Percentiles rank a stretch among this genome's conserved stretches.
Evolutionary conservation across 2,113 vertebrate species (phyloP).

Genomic region (Phoenicopterus ruber): DNA sequence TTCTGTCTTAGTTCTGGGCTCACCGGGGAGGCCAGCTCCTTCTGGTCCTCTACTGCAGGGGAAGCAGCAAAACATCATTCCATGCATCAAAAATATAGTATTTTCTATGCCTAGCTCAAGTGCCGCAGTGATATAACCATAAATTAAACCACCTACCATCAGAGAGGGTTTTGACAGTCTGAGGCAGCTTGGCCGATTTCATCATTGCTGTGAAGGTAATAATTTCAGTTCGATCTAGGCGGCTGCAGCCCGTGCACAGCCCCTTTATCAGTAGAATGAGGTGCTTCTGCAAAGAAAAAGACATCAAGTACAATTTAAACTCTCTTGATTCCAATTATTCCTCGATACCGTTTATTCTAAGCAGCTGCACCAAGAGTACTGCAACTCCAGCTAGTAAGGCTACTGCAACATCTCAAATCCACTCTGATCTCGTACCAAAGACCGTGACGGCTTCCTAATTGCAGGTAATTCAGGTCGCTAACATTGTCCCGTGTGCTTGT

Average conservation of each 20-base stretch:
- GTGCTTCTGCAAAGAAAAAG: conserved; percentile 83
- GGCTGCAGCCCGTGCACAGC: conserved; percentile 95
- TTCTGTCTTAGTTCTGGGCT: conserved; percentile 94
- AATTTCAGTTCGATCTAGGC: conserved; percentile 95
- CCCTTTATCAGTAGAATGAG: conserved; percentile 98
- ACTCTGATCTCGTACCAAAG: neutral
- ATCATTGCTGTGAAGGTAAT: conserved; percentile 99
- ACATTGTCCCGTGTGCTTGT: neutral
- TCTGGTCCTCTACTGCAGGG: conserved; percentile 93
- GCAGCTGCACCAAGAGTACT: neutral
- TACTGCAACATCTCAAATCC: neutral
- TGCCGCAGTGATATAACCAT: neutral
- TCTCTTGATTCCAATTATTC: neutral
- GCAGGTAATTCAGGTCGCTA: neutral
- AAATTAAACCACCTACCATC: conserved; percentile 78
- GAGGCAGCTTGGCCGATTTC: conserved; percentile 97
- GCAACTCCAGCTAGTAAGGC: neutral
- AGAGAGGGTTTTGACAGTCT: conserved; percentile 96
- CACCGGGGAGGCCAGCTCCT: conserved; percentile 87
- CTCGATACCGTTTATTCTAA: rapidly evolving
- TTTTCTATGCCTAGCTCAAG: neutral
- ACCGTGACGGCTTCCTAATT: neutral
- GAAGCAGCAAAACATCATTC: neutral
- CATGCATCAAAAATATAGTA: neutral
- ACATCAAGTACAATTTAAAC: neutral